Base-by-base conservation (phyloP, 2,113 vertebrate species). In the rabbit (Oryctolagus cuniculus) region DNA sequence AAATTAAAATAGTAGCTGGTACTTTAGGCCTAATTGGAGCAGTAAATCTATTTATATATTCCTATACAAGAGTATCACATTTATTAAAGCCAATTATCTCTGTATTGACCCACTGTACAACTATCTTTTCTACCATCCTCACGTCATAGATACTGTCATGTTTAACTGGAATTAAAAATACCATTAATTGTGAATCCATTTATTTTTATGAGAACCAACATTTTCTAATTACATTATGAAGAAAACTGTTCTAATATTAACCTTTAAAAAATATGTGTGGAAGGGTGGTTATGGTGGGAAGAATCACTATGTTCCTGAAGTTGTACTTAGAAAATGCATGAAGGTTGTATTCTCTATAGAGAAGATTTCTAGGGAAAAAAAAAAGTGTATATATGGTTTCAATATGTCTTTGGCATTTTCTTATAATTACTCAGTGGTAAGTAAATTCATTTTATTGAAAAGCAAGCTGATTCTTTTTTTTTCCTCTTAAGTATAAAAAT, bases 151-250 rank as follows among this genome's bases (percentile, higher is more conserved):
- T 72, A 51, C 21, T 58, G 85, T 64, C 51, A 64, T 64, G 10
- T 82, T 75, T 29, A 61, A 55, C 31, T 82, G 29, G 6, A 94
- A 89, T 44, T 25, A 67, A 95, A 93, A 58, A 13, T 29, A 66
- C 17, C 10, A 53, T 27, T 85, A 70, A 63, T 19, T 10, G 7
- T 93, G 63, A 74, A n/a, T 24, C 31, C 91, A 15, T 64, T 75
- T 36, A 58, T 95, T 93, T 80, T 22, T 70, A 63, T 49, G 21
- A 90, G 49, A 61, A 74, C 84, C 79, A 73, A 88, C 19, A 84
- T 74, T 91, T 74, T 88, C 55, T 53, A 6, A 84, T 79, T 91
- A 74, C 15, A 66, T 38, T 25, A 63, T 31, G 44, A 75, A 64
- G 44, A 84, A 31, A 81, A 70, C 34, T 75, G 34, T 51, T 79